Evolutionary conservation across 2,888 invertebrate species (phyloP).

Genomic region (Tanytarsus gracilentus): DNA sequence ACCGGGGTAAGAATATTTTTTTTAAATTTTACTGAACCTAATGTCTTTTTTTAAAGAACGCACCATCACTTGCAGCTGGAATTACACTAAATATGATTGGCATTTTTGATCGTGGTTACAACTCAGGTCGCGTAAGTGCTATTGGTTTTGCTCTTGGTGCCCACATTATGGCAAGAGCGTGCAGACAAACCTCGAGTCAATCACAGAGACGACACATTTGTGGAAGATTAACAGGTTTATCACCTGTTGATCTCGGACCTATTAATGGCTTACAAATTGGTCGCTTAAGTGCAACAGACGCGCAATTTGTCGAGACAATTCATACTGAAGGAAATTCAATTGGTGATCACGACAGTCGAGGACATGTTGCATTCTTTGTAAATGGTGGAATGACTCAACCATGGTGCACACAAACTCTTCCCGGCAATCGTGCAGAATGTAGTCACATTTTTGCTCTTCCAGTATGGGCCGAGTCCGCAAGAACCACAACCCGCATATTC

Average conservation of each 20-base stretch:
- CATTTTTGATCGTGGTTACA: conserved; percentile 12
- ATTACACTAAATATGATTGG: background rate
- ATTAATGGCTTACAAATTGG: background rate
- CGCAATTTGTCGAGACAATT: background rate
- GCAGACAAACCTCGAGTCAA: background rate
- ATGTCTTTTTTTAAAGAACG: background rate
- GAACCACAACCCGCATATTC: background rate
- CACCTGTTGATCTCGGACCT: background rate
- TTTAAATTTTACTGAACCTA: background rate
- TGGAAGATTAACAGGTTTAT: conserved; percentile 7
- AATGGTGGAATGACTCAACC: conserved; percentile 14
- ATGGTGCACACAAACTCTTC: background rate
- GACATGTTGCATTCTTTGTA: background rate
- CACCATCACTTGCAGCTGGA: background rate
- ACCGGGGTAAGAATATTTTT: background rate
- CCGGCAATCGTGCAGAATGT: background rate
- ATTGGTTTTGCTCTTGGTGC: conserved; percentile 23
- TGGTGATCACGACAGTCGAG: conserved; percentile 1
- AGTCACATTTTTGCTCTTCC: background rate
- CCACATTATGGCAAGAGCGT: background rate
- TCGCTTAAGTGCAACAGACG: background rate
- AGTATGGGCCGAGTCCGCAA: conserved; percentile 6
- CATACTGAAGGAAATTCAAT: background rate
- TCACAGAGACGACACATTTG: background rate
- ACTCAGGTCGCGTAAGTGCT: background rate